Percentiles rank a stretch among this genome's conserved stretches.
Evolutionary conservation across 2,113 vertebrate species (phyloP).

Genomic region (Platichthys stellatus): DNA sequence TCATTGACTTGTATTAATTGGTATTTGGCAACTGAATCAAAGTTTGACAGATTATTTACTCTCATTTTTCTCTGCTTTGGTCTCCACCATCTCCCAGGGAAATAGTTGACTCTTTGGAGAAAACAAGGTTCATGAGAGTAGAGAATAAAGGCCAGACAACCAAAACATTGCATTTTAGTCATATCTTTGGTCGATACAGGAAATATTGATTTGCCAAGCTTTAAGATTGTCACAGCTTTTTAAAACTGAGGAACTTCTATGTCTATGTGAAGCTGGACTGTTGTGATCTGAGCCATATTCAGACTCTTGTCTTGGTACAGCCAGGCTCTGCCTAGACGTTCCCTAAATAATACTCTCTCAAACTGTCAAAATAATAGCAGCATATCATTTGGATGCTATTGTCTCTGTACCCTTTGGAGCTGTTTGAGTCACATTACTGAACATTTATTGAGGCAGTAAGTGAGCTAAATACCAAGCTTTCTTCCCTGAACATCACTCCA

Average conservation of each 20-base stretch:
- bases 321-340: conserved; percentile 18
- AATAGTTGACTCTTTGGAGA: background rate
- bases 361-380: conserved; percentile 31
- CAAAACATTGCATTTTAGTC: background rate
- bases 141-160: background rate
- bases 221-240: conserved; percentile 8
- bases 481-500: conserved; percentile 9
- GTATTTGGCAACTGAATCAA: background rate
- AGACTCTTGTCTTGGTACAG: conserved; percentile 17
- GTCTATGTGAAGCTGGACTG: background rate
- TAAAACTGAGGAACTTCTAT: background rate
- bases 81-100: background rate
- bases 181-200: background rate
- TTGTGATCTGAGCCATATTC: background rate
- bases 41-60: background rate
- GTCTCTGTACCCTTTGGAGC: conserved; percentile 26
- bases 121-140: background rate
- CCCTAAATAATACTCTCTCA: conserved; percentile 20
- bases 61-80: background rate
- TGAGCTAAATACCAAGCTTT: conserved; percentile 33
- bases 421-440: conserved; percentile 21
- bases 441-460: conserved; percentile 43
- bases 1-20: background rate
- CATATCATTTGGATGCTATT: conserved; percentile 21
- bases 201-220: background rate